Evolutionary conservation across 2,113 vertebrate species (phyloP), one percentile per base, ranked within the genome.

Genomic region (Channa argus): DNA sequence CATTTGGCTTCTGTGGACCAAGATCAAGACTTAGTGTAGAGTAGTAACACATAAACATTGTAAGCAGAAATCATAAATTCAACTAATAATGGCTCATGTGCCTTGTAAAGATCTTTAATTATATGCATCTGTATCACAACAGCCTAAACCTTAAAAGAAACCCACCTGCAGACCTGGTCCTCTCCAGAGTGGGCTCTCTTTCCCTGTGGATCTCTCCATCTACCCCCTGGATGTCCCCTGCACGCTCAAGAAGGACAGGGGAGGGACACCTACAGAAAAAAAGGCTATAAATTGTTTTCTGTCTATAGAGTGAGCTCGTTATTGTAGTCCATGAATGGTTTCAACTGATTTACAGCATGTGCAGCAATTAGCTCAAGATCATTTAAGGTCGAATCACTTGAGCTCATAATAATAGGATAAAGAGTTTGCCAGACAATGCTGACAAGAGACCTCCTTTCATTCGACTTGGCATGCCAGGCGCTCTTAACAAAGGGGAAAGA

Each of bases 1-100:
- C 97, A 98, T 77, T 97, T 98, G 75, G 94, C 94, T 84, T 99
- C 97, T 98, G 95, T 52, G 67, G 87, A 92, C 55, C 13, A 36
- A 66, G 3, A 59, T 50, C 3, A 63, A 65, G 4, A 51, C 45
- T n/a, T 37, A 80, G 50, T 43, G 5, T 44, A 9, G 8, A 63
- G 50, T 61, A 60, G 58, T 7, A 52, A 49, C 8, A 36, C 54
- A 41, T 39, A 38, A 8, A 14, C 51, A 36, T 8, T 33, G 2
- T 13, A 14, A 5, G 2, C 15, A 60, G 2, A 6, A 72, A 54
- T 62, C 64, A 61, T 6, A 58, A 59, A 37, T n/a, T 38, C 43
- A 43, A 11, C 8, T n/a, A 47, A 71, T 52, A 24, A 54, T 63
- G 12, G 9, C 33, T 34, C 5, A 6, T 45, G 24, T 7, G 9